Evolutionary conservation across 2,113 vertebrate species (phyloP), one percentile per base, ranked within the genome.

Genomic region (Clarias batrachus): DNA sequence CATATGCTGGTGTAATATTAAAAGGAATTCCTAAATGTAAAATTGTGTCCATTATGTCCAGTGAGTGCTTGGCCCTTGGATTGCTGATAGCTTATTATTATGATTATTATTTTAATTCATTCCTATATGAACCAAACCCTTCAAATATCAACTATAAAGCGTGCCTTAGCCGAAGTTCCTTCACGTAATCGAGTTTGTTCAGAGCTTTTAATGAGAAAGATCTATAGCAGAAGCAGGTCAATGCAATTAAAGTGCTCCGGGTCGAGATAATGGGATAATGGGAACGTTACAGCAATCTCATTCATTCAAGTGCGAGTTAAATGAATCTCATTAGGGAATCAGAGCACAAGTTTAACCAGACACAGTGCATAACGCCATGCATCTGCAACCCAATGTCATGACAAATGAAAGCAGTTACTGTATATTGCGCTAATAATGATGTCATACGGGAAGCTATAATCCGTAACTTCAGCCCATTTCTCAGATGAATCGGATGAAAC

Each of bases 181-280:
- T 56, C 60, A 52, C 79, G 76, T 68, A 74, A 77, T 88, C 17
- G 82, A 82, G 73, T 74, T 37, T 78, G 27, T 68, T 54, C 33
- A 21, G n/a, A 48, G 62, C 63, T 85, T 77, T 19, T 82, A 85
- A 85, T 78, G 68, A 88, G 48, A 62, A 27, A 56, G 60, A 52
- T 66, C 52, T 77, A 33, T 27, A 85, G 89, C 86, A 88, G 41
- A 41, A 33, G 17, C 62, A 90, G 88, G 90, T 89, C 83, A 81
- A 78, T 54, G 85, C 85, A 77, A 87, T 90, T 90, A 89, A 74
- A 73, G 74, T 71, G 23, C 65, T 87, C 5, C 68, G 12, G 60
- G 30, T 57, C 37, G 57, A 54, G 62, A 85, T 82, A 54, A 81
- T 81, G 66, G 57, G 63, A 77, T 87, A 84, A 88, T 81, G 77